Conservation (phyloP, 2,797 vertebrate species). For the Pipistrellus pygmaeus region DNA sequence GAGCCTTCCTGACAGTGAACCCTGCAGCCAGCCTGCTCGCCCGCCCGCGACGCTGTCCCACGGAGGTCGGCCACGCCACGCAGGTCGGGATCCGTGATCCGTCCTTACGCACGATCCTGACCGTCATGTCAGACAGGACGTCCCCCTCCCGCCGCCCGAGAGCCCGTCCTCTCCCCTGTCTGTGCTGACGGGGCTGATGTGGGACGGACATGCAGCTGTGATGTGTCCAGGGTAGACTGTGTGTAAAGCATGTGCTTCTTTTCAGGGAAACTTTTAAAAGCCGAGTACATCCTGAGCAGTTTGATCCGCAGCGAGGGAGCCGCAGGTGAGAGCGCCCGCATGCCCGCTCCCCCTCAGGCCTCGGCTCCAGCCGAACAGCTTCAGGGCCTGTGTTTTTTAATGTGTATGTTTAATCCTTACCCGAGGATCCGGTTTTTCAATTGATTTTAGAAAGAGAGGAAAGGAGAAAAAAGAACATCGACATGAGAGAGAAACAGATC, state of each 20-base stretch:
- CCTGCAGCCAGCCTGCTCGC: background rate
- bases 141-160: background rate
- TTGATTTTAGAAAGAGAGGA: background rate
- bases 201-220: background rate
- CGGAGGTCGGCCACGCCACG: too few species aligned
- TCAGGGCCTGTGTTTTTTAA: too few species aligned
- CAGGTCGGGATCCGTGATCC: too few species aligned
- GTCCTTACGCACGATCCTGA: background rate
- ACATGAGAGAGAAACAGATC: too few species aligned
- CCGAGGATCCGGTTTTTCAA: background rate
- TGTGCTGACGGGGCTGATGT: too few species aligned
- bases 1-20: background rate
- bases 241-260: constrained; percentile 26
- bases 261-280: constrained; percentile 96
- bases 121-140: too few species aligned
- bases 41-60: too few species aligned
- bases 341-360: background rate
- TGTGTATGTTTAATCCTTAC: background rate
- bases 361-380: background rate
- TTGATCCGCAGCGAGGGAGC: constrained; percentile 92
- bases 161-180: too few species aligned
- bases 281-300: constrained; percentile 95
- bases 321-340: constrained; percentile 88
- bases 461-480: background rate
- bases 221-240: background rate